Evolutionary conservation across 2,113 vertebrate genomes (phyloP).

Genomic region (Oncorhynchus kisutch): DNA sequence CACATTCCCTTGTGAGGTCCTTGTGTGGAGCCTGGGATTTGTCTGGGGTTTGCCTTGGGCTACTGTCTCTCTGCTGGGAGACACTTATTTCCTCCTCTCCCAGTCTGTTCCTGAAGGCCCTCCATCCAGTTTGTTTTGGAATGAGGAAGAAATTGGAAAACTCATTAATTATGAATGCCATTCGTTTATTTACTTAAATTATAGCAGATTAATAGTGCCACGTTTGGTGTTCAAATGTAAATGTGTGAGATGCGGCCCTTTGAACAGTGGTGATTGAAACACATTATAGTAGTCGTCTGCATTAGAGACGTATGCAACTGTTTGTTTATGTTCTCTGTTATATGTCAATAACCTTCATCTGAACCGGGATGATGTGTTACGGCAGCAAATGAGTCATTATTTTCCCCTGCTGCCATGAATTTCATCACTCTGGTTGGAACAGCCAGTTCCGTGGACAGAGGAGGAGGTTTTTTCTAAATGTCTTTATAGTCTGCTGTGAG

Average conservation of each 20-base stretch:
- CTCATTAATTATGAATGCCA: slow-evolving; percentile 35
- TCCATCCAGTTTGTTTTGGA: slow-evolving; percentile 11
- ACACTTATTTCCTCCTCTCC: slow-evolving; percentile 3
- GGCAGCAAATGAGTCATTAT: background rate
- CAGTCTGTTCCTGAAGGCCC: slow-evolving; percentile 16
- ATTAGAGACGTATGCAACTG: background rate
- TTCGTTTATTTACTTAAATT: slow-evolving; percentile 26
- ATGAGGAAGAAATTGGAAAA: slow-evolving; percentile 1
- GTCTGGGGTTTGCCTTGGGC: background rate
- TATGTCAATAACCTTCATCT: background rate
- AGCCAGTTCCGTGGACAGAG: background rate
- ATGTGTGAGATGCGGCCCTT: slow-evolving; percentile 7
- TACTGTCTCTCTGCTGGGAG: background rate
- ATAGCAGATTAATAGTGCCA: background rate
- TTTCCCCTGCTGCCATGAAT: background rate
- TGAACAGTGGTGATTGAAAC: background rate
- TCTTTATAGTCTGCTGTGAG: background rate
- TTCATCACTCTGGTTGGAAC: background rate
- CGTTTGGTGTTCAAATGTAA: background rate
- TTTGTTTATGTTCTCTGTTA: background rate
- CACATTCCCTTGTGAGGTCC: slow-evolving; percentile 6
- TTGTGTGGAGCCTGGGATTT: slow-evolving; percentile 4
- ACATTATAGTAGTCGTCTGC: background rate
- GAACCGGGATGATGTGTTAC: background rate
- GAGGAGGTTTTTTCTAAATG: background rate